These are phyloP conservation scores for Peromyscus californicus DNA, from an alignment of 2,113 vertebrate species.

Conservation along the genomic window DNA sequence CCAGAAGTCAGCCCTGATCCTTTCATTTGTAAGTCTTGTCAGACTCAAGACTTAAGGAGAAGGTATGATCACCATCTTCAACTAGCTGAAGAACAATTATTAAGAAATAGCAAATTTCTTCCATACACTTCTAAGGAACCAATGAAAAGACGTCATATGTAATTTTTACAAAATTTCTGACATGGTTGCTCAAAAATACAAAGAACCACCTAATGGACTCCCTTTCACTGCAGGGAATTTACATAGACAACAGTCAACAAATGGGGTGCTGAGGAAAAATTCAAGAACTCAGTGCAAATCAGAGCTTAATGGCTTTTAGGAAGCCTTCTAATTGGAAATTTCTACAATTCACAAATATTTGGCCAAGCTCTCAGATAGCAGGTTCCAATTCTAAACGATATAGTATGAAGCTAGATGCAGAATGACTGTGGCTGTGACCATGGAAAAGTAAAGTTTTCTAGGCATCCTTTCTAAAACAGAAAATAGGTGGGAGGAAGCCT, in stretches of 20 bases:
- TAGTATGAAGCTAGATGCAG: not conserved
- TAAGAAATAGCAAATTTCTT: constrained; percentile 47
- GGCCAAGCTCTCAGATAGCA: constrained; percentile 8
- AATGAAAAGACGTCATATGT: constrained; percentile 5
- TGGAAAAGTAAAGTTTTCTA: constrained; percentile 27
- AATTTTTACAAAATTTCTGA: constrained; percentile 36
- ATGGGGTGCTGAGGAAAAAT: constrained; percentile 33
- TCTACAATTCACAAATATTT: constrained; percentile 37
- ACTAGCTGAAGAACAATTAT: constrained; percentile 39
- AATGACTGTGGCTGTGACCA: not conserved
- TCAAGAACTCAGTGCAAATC: constrained; percentile 39
- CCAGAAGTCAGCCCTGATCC: not conserved
- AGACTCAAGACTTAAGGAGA: not conserved
- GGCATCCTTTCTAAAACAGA: constrained; percentile 9
- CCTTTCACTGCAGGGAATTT: constrained; percentile 26
- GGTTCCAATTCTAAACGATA: not conserved
- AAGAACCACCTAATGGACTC: constrained; percentile 41
- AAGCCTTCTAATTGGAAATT: not conserved
- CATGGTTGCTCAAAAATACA: constrained; percentile 26
- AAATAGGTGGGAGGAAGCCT: not conserved
- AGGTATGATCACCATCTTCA: constrained; percentile 14
- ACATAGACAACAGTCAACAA: constrained; percentile 50
- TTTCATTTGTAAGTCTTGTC: not conserved
- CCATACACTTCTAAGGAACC: constrained; percentile 27
- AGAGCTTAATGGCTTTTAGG: constrained; percentile 54